These are phyloP conservation scores for Sicus ferrugineus DNA, from an alignment of 2,888 invertebrate species.

Conservation along the genomic window DNA sequence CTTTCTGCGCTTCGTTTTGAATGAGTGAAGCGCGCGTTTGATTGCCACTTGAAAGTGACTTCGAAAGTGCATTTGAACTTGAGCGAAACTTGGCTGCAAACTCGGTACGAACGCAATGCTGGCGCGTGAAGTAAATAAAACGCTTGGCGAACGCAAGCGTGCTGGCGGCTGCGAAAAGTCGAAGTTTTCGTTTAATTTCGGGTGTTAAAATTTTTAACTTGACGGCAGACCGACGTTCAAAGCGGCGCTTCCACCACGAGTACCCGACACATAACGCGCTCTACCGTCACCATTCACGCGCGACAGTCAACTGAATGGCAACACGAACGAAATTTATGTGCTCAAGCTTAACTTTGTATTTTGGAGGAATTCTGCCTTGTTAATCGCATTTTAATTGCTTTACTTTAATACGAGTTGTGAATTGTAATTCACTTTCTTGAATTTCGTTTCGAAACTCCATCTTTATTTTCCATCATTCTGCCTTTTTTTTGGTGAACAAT, in stretches of 20 bases:
- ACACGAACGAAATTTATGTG: neutral
- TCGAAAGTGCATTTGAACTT: conserved; percentile 30
- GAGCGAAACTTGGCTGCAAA: conserved; percentile 18
- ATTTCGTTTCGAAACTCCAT: too few relatives aligned
- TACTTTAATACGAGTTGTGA: too few relatives aligned
- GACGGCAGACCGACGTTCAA: neutral
- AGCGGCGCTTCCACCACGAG: neutral
- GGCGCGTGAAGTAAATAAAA: conserved; percentile 18
- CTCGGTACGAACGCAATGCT: conserved; percentile 18
- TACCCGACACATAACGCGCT: neutral
- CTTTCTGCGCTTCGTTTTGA: conserved; percentile 6
- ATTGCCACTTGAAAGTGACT: conserved; percentile 32
- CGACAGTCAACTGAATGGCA: too few relatives aligned
- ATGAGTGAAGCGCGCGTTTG: conserved; percentile 15
- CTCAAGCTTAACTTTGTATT: neutral
- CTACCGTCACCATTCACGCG: neutral
- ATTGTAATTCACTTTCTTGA: too few relatives aligned
- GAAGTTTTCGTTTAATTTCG: conserved; percentile 21
- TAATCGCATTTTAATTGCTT: too few relatives aligned
- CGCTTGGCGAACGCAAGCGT: neutral
- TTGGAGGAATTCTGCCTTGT: neutral
- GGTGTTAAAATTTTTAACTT: conserved; percentile 1
- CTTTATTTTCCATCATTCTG: too few relatives aligned
- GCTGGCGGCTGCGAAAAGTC: neutral
- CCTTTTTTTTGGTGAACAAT: too few relatives aligned